Evolutionary conservation across 1,140 invertebrate genomes (phyloP), one percentile per base, ranked within the genome.

Genomic region (Drosophila subobscura): DNA sequence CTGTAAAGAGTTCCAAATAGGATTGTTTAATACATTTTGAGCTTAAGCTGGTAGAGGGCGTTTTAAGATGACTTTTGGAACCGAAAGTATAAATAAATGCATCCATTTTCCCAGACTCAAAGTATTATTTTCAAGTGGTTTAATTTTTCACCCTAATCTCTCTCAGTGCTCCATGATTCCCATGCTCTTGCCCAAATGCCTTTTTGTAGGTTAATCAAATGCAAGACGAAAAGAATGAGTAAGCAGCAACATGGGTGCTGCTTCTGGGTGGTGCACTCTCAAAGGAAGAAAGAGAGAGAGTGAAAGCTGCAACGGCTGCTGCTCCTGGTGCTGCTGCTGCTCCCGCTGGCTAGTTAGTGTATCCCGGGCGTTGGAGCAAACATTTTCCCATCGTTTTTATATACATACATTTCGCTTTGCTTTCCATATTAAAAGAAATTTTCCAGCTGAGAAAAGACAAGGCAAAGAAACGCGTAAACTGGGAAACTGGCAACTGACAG

Each of bases 161-260:
- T 1, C 33, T 37, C 10, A 37, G 33, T 37, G 33, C 4, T 12
- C 2, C 10, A 37, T 37, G 33, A 12, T 37, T 10, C 33, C 33
- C 29, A 33, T 66, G 40, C 60, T 60, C 71, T 61, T 53, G 67
- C 57, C 70, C 76, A 45, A 61, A 46, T 51, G 37, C 74, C 54
- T 60, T 81, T 68, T 85, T 72, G 70, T 86, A 86, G 81, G 81
- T 86, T 86, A 86, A 86, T 86, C 83, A 86, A 86, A 86, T 86
- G 83, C 80, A 86, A 73, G 78, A 33, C 72, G 60, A 55, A 41
- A 51, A 60, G 59, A 71, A 49, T 50, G 22, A 46, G 61, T 51
- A 52, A 52, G 37, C 7, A 49, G 10, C 25, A 51, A 45, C 47
- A 55, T 59, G 42, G 53, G 47, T 57, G 72, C 47, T 61, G 50